Percentiles rank a stretch among this genome's conserved stretches.
These are phyloP conservation scores for Lasioglossum marginatum DNA, from an alignment of 2,888 invertebrate species.

Conservation along the genomic window DNA sequence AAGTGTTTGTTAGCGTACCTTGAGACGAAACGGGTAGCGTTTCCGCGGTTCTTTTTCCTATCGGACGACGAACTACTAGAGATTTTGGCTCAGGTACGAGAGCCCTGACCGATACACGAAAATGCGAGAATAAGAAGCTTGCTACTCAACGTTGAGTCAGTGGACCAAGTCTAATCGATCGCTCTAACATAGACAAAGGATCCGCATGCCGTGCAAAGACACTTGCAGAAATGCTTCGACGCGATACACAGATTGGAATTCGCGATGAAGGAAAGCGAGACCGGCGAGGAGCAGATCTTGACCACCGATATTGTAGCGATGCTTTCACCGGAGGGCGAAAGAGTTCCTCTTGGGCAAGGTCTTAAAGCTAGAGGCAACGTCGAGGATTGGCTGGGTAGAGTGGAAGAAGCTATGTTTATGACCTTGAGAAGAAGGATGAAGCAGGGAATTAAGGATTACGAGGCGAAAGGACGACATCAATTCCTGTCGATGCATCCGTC, in stretches of 20 bases:
- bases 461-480: conserved; percentile 87
- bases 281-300: conserved; percentile 85
- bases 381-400: conserved; percentile 96
- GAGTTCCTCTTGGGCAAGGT: conserved; percentile 92
- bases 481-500: conserved; percentile 92
- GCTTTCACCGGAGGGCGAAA: conserved; percentile 95
- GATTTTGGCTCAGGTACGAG: conserved; percentile 93
- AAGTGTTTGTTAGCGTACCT: conserved; percentile 95
- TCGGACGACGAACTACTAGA: conserved; percentile 96
- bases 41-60: conserved; percentile 95
- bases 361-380: conserved; percentile 95
- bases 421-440: conserved; percentile 92
- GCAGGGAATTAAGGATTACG: conserved; percentile 89
- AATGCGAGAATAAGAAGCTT: neutral
- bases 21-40: conserved; percentile 94
- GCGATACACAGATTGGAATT: conserved; percentile 92
- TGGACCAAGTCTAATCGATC: neutral
- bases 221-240: conserved; percentile 95
- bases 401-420: conserved; percentile 95
- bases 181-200: conserved; percentile 88
- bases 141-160: neutral
- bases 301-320: conserved; percentile 95
- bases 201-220: conserved; percentile 95
- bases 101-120: neutral
- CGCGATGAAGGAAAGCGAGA: conserved; percentile 87